Base-by-base conservation (phyloP, 2,888 invertebrate genomes). In the Euphydryas editha region DNA sequence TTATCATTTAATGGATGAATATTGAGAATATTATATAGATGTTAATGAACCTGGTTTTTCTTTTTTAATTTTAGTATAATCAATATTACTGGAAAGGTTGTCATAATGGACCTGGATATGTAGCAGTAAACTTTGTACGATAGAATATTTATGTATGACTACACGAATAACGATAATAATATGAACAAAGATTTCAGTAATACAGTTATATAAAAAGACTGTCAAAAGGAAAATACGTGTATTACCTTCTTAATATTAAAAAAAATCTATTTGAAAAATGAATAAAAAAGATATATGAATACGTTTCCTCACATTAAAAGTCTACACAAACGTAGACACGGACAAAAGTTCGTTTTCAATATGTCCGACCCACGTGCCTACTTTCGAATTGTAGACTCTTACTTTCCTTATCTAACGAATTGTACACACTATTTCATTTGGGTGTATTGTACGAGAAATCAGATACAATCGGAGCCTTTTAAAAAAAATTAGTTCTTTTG, bases 401-500 rank as follows among this genome's bases (percentile, higher is more conserved):
- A 86, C 87, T 90, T 90, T 89, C 86, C 83, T 77, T 87, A 87
- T 84, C 85, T 80, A 77, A 80, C 75, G 75, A 79, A 81, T 85
- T 86, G 83, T 81, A 72, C 62, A 70, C 57, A 57, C 37, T 56
- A 59, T 59, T 61, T 64, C 51, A 61, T 67, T 61, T 61, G 60
- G 46, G 49, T 59, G 63, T 64, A 67, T 59, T 65, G 59, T 69
- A 61, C 18, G 56, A 59, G 46, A n/a, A 20, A 36, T 36, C 24
- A 59, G 71, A 78, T 75, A 70, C 76, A 81, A 82, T 78, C 78
- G 71, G 71, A 75, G 77, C 77, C 78, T 73, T 72, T 73, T 70
- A 72, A 76, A 80, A 78, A 37, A 75, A 81, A 83, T 84, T 78
- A 81, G 62, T 74, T 75, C 72, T 73, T 78, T 79, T 81, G 81